A percentile compares a stretch with the other conserved stretches of the same genome.
These are phyloP conservation scores for Premnoplex brunnescens DNA, from an alignment of 2,797 vertebrate genomes.

Conservation along the genomic window DNA sequence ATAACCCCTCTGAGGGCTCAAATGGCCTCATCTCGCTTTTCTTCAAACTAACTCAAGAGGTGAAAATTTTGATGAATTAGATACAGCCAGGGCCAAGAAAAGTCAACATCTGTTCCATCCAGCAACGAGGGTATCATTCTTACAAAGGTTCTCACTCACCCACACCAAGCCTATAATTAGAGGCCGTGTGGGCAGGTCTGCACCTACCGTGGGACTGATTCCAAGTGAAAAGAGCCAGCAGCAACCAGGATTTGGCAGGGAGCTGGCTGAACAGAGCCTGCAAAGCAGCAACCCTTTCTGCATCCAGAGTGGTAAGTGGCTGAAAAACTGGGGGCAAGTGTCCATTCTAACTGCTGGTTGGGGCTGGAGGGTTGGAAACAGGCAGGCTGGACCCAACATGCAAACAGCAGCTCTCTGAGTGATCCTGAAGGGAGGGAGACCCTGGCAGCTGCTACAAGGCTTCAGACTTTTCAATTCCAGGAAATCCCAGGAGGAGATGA, in stretches of 20 bases:
- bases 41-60: background rate
- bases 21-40: rapidly evolving
- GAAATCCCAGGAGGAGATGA: background rate
- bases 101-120: background rate
- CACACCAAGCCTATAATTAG: slow-evolving; percentile 51
- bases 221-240: slow-evolving; percentile 28
- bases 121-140: background rate
- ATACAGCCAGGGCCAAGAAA: background rate
- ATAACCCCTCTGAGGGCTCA: background rate
- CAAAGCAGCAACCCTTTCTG: background rate
- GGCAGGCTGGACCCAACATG: background rate
- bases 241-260: background rate
- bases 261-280: background rate
- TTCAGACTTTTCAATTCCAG: background rate
- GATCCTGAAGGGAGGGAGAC: background rate
- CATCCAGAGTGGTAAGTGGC: slow-evolving; percentile 39
- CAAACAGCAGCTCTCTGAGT: background rate
- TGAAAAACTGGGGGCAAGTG: background rate
- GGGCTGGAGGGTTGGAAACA: background rate
- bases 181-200: slow-evolving; percentile 1
- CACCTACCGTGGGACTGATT: background rate
- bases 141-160: slow-evolving; percentile 37
- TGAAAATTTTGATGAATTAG: background rate
- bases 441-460: background rate
- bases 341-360: background rate